Conservation (phyloP, 2,797 vertebrate species). For the Acanthurus tractus region DNA sequence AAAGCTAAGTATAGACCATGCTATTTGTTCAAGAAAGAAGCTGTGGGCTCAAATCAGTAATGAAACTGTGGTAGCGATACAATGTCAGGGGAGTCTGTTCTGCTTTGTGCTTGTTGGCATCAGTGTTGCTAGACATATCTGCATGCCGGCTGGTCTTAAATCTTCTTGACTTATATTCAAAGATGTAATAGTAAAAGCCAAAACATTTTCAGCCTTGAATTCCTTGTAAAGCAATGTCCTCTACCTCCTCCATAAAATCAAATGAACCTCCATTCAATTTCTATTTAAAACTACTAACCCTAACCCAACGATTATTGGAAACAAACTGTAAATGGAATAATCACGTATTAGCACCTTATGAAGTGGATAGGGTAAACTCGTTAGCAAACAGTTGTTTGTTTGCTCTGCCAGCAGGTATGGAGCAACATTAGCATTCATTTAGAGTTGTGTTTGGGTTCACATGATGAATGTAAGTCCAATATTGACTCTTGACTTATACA, state of each 20-base stretch:
- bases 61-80: constrained; percentile 53
- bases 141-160: constrained; percentile 21
- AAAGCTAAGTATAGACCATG: constrained; percentile 71
- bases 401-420: too few relatives aligned
- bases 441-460: neutral
- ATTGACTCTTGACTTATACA: too few relatives aligned
- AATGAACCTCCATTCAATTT: neutral
- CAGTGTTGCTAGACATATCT: constrained; percentile 45
- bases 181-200: neutral
- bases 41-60: constrained; percentile 58
- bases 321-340: neutral
- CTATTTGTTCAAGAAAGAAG: constrained; percentile 64
- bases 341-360: neutral
- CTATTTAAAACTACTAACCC: neutral
- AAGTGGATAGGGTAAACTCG: neutral
- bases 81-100: constrained; percentile 53
- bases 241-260: neutral
- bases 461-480: too few relatives aligned
- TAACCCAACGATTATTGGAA: neutral
- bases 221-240: neutral
- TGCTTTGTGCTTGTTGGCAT: constrained; percentile 58
- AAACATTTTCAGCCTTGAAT: neutral
- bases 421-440: too few relatives aligned
- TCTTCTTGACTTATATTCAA: neutral
- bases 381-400: neutral